These are phyloP conservation scores for Colletes latitarsis DNA, from an alignment of 1,140 invertebrate species.

Conservation along the genomic window DNA sequence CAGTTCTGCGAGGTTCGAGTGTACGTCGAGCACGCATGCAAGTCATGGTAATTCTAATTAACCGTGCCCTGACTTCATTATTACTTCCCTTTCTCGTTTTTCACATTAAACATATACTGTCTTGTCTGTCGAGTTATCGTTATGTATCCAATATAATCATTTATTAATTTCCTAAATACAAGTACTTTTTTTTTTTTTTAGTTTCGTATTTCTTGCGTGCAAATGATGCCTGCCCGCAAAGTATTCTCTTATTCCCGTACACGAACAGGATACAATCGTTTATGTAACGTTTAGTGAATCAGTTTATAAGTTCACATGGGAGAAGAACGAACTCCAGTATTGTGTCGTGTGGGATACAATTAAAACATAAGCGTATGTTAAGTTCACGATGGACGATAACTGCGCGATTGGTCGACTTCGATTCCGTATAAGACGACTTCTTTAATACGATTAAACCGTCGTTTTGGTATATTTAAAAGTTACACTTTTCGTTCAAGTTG, in stretches of 20 bases:
- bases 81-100: neutral
- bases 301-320: conserved; percentile 3
- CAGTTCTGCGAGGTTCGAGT: neutral
- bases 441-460: conserved; percentile 14
- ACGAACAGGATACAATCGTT: conserved; percentile 1
- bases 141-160: conserved; percentile 71
- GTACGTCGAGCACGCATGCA: conserved; percentile 1
- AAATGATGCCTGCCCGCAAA: conserved; percentile 9
- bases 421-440: conserved; percentile 9
- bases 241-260: conserved; percentile 28
- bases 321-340: conserved; percentile 27
- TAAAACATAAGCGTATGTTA: conserved; percentile 35
- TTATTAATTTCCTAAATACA: conserved; percentile 74
- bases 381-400: conserved; percentile 9
- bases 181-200: conserved; percentile 42
- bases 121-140: conserved; percentile 65
- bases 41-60: conserved; percentile 23
- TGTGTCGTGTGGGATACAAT: conserved; percentile 21
- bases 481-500: conserved; percentile 16
- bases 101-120: conserved; percentile 67
- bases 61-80: neutral
- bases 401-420: conserved; percentile 12
- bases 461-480: conserved; percentile 21
- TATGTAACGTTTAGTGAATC: conserved; percentile 2
- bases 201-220: conserved; percentile 15